Percentiles rank a stretch among this genome's conserved stretches.
Conservation (phyloP, 2,797 vertebrate species). For the Darevskia nairensis region DNA sequence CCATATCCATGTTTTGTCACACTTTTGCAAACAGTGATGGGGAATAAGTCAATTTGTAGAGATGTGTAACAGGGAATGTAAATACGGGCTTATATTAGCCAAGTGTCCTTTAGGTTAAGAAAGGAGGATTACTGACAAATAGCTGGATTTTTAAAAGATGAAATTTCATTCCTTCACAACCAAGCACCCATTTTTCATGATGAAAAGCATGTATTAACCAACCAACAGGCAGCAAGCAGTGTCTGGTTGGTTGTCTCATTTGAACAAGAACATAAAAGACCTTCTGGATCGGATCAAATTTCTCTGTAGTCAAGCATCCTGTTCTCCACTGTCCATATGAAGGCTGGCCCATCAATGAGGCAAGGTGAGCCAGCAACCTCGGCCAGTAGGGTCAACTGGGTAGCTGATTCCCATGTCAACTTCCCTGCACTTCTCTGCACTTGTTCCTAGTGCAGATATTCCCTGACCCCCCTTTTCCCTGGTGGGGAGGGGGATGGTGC, state of each 20-base stretch:
- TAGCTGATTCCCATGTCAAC: too few species aligned
- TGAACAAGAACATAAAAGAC: neutral
- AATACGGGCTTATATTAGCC: constrained; percentile 23
- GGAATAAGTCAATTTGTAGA: constrained; percentile 19
- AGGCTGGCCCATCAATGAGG: too few species aligned
- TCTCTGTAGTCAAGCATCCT: neutral
- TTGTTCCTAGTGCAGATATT: too few species aligned
- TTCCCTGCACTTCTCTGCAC: too few species aligned
- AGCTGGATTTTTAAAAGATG: neutral
- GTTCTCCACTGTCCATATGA: neutral
- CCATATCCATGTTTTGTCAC: constrained; percentile 31
- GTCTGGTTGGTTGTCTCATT: neutral
- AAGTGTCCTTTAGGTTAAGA: constrained; percentile 9
- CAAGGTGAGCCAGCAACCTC: too few species aligned
- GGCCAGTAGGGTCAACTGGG: too few species aligned
- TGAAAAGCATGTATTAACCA: constrained; percentile 3
- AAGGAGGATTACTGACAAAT: neutral
- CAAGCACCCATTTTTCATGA: neutral
- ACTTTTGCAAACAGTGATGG: neutral
- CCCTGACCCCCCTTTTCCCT: too few species aligned
- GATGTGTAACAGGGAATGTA: constrained; percentile 1
- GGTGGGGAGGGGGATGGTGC: too few species aligned
- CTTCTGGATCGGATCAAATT: neutral
- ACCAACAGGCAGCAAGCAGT: neutral
- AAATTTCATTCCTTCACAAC: neutral